Percentiles rank a stretch among this genome's conserved stretches.
These are phyloP conservation scores for Halcyon senegalensis DNA, from an alignment of 2,113 vertebrate species.

Conservation along the genomic window DNA sequence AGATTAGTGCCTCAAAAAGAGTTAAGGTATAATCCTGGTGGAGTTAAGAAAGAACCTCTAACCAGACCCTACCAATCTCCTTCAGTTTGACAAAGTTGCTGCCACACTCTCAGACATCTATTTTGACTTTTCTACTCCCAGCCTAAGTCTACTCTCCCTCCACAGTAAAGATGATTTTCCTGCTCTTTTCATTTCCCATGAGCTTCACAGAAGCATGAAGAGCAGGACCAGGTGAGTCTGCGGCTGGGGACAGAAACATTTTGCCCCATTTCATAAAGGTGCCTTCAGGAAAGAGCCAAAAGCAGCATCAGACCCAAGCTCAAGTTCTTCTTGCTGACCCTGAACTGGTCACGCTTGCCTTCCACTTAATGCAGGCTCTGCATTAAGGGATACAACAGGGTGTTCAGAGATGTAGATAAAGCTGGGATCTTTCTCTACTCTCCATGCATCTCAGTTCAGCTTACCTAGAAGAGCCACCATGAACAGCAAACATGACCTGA, in stretches of 20 bases:
- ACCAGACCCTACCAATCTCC: not conserved
- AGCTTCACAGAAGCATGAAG: not conserved
- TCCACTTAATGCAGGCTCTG: not conserved
- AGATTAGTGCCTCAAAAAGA: not conserved
- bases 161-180: fast-evolving
- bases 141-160: not conserved
- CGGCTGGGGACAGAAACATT: not conserved
- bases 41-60: not conserved
- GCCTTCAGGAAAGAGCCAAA: not conserved
- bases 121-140: not conserved
- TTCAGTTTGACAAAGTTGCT: not conserved
- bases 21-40: not conserved
- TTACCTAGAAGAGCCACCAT: not conserved
- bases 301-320: not conserved
- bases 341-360: not conserved
- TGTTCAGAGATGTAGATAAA: fast-evolving
- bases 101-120: fast-evolving
- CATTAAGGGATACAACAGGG: too few species aligned
- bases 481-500: not conserved
- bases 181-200: not conserved
- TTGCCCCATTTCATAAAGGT: not conserved
- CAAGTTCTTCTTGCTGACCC: not conserved
- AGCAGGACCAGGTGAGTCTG: not conserved
- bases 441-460: not conserved
- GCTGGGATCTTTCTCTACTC: too few species aligned